Conservation (phyloP, 2,797 vertebrate genomes). For the Rachycentron canadum region DNA sequence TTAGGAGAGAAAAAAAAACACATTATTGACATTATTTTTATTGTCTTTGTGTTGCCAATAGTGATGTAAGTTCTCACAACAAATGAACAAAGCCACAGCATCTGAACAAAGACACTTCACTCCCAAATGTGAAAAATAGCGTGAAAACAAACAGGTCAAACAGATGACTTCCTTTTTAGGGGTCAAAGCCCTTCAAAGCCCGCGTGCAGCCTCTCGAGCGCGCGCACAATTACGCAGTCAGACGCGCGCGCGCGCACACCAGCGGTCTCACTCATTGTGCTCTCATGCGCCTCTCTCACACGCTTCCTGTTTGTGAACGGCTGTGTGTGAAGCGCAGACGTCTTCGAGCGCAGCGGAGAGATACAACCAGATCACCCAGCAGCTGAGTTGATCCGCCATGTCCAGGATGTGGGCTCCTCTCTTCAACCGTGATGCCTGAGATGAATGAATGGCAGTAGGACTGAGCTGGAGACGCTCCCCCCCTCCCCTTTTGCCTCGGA, state of each 20-base stretch:
- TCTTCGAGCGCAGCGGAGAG: conserved; percentile 14
- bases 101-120: conserved; percentile 56
- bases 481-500: conserved; percentile 22
- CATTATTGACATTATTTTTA: not conserved
- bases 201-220: conserved; percentile 53
- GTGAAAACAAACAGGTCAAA: conserved; percentile 62
- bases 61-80: conserved; percentile 8
- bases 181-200: conserved; percentile 72
- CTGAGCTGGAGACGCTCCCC: conserved; percentile 47
- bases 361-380: not conserved
- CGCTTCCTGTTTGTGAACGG: conserved; percentile 81
- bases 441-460: conserved; percentile 67
- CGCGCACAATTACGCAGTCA: conserved; percentile 5
- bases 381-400: conserved; percentile 15
- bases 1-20: not conserved
- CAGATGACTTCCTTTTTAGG: conserved; percentile 75
- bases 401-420: conserved; percentile 79
- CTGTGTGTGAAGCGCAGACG: conserved; percentile 30
- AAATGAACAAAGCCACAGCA: conserved; percentile 43
- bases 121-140: conserved; percentile 56
- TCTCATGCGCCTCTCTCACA: conserved; percentile 70
- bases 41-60: not conserved
- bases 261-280: conserved; percentile 73
- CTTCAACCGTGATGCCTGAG: conserved; percentile 24
- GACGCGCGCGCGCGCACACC: conserved; percentile 31